These are phyloP conservation scores for Phrynocephalus versicolor DNA, from an alignment of 2,113 vertebrate species.

Conservation along the genomic window DNA sequence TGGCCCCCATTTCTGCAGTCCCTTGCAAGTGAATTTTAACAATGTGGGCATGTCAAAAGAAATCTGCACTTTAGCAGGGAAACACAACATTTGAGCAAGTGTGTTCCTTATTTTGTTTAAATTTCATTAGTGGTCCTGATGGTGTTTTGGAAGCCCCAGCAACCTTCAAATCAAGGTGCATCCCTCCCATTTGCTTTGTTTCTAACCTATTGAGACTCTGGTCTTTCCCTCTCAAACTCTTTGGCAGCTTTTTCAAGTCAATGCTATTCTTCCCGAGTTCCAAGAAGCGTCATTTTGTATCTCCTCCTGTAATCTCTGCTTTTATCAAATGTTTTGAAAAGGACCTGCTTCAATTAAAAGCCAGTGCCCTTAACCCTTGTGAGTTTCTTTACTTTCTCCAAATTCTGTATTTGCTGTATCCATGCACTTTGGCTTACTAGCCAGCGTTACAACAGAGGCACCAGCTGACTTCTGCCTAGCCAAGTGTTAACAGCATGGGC, in stretches of 20 bases:
- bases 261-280: neutral
- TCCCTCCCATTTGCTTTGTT: neutral
- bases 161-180: neutral
- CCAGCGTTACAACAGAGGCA: neutral
- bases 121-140: neutral
- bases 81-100: neutral
- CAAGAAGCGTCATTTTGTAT: neutral
- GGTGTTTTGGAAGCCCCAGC: neutral
- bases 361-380: neutral
- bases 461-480: neutral
- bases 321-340: neutral
- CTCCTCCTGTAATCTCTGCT: neutral
- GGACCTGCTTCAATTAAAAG: neutral
- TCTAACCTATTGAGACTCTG: neutral
- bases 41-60: too few relatives aligned
- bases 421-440: neutral
- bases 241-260: neutral
- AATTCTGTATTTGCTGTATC: neutral
- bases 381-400: neutral
- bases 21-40: neutral
- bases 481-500: neutral
- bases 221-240: neutral
- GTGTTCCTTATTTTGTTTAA: neutral
- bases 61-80: neutral
- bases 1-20: neutral